Conservation (phyloP, 1,140 invertebrate genomes). For the Colletes gigas region DNA sequence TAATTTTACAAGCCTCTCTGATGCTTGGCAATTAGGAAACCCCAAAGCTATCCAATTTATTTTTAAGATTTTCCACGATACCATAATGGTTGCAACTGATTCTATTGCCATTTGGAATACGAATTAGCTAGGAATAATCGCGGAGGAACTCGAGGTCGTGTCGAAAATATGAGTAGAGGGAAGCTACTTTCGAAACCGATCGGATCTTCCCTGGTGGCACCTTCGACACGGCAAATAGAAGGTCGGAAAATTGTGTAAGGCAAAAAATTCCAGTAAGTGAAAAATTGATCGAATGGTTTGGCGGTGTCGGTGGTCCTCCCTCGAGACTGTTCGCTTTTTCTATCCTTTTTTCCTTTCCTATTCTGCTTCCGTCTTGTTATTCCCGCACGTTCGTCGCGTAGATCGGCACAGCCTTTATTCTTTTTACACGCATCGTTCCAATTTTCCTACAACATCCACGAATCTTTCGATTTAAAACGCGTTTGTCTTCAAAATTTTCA, state of each 20-base stretch:
- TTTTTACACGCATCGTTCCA: too few species aligned
- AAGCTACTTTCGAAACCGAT: conserved; percentile 9
- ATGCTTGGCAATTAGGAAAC: too few species aligned
- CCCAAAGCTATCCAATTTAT: too few species aligned
- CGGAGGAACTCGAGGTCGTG: neutral
- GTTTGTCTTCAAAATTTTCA: too few species aligned
- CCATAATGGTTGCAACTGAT: too few species aligned
- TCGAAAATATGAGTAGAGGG: neutral
- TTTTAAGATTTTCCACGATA: too few species aligned
- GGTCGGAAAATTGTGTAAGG: conserved; percentile 51
- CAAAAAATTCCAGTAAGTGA: conserved; percentile 58
- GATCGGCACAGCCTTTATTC: too few species aligned
- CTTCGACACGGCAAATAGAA: conserved; percentile 43
- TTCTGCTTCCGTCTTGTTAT: neutral
- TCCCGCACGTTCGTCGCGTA: neutral
- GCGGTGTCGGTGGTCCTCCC: conserved; percentile 42
- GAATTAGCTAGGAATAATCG: too few species aligned
- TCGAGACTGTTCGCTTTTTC: conserved; percentile 31
- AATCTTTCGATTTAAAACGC: too few species aligned
- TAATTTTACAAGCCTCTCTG: too few species aligned
- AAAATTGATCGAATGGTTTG: conserved; percentile 67
- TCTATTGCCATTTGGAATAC: too few species aligned
- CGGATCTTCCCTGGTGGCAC: conserved; percentile 27
- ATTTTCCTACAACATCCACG: too few species aligned
- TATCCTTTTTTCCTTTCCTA: neutral